These are phyloP conservation scores for Cathartes aura DNA, from an alignment of 2,113 vertebrate species.

Conservation along the genomic window DNA sequence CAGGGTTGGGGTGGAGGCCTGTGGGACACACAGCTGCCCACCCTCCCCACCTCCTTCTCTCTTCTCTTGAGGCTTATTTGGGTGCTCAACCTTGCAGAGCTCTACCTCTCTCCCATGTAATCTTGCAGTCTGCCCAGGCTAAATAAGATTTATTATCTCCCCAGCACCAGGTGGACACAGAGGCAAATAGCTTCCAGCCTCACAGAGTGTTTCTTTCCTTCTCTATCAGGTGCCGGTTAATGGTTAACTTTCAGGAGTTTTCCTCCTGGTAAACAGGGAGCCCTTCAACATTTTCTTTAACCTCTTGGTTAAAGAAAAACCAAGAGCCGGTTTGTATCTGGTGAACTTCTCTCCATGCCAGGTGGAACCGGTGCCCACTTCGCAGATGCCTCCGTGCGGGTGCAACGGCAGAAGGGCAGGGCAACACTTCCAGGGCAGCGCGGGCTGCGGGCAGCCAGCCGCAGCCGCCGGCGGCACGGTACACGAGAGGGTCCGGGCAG, in stretches of 20 bases:
- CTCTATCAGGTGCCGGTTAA: neutral
- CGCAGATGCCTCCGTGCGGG: rapidly evolving
- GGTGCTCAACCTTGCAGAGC: neutral
- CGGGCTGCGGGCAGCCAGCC: neutral
- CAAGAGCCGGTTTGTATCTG: neutral
- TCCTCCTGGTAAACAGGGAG: neutral
- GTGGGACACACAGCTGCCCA: neutral
- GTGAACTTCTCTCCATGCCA: neutral
- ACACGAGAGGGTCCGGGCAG: rapidly evolving
- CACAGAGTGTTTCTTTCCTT: neutral
- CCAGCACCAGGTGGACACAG: neutral
- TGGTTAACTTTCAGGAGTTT: slow-evolving; percentile 32
- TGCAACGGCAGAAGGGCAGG: neutral
- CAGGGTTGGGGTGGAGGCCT: neutral
- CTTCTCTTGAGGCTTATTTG: neutral
- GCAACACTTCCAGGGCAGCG: rapidly evolving
- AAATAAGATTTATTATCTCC: neutral
- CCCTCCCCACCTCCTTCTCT: neutral
- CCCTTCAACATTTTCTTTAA: neutral
- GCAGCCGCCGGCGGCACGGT: rapidly evolving
- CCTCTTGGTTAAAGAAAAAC: slow-evolving; percentile 32
- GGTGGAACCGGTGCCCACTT: neutral
- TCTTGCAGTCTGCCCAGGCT: neutral
- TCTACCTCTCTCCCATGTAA: neutral
- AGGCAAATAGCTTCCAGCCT: neutral